Base-by-base conservation (phyloP, 2,888 invertebrate species). In the Leptopilina drosophilae region DNA sequence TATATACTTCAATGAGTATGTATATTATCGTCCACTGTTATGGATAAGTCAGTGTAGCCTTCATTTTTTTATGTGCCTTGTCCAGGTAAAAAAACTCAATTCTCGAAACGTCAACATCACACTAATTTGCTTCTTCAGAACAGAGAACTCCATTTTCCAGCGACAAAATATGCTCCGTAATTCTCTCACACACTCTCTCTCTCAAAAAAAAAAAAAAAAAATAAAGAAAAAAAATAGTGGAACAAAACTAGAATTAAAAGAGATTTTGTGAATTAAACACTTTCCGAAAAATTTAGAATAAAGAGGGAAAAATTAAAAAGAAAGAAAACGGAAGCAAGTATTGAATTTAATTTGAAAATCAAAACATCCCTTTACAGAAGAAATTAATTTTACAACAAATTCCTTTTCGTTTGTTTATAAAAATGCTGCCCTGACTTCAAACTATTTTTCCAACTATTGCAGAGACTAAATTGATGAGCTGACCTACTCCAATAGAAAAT, bases 1-100 rank as follows among this genome's bases (percentile, higher is more conserved):
- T 73, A 73, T 73, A 73, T 73, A 73, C 73, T 73, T 73, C 73
- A 56, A 73, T 46, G 66, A 66, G 46, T 46, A 46, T 66, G 66
- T 66, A 66, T 66, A 66, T 66, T 66, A 66, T 56, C 56, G 56
- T 56, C 33, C 73, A 56, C 73, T 73, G 56, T 73, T 73, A 73
- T 33, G 73, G 73, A 73, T 53, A 73, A 56, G 14, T 56, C 33
- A 73, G 53, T 33, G 7, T 53, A 69, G 56, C 73, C 73, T 73
- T 73, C 73, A 56, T 56, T 73, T 73, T 69, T 73, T 73, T 73
- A 56, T 56, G 8, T 33, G 53, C 33, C 73, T 56, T 53, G 69
- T 53, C 26, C 73, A 56, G 73, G 26, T 73, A 69, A 56, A 73
- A 56, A 73, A 73, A 33, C 53, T 33, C 56, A 56, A 73, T 56